Percentiles rank a stretch among this genome's conserved stretches.
These are phyloP conservation scores for Tetramorium parvispinum DNA, from an alignment of 1,140 invertebrate species.

Conservation along the genomic window DNA sequence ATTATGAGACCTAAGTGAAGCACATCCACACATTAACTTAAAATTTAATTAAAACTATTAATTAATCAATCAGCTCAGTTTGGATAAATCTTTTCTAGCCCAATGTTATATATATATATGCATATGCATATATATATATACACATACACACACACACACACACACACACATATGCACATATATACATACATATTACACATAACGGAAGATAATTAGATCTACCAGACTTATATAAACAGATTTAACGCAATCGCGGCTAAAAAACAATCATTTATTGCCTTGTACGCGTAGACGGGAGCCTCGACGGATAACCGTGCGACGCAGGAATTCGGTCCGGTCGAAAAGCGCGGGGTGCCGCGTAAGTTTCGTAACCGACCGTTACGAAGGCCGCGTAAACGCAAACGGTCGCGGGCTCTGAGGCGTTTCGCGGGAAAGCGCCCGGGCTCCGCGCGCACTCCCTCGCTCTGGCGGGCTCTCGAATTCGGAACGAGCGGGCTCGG, in stretches of 20 bases:
- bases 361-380: slow-evolving; percentile 25
- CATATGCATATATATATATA: background rate
- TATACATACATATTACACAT: background rate
- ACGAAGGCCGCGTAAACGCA: background rate
- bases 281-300: background rate
- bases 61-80: background rate
- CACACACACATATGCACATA: too few species aligned
- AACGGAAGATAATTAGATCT: background rate
- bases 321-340: background rate
- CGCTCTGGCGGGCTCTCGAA: background rate
- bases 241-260: background rate
- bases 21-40: background rate
- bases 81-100: background rate
- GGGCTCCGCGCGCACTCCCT: background rate
- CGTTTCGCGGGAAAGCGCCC: background rate
- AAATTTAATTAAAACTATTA: background rate
- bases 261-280: background rate
- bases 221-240: background rate
- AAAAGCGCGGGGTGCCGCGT: slow-evolving; percentile 21
- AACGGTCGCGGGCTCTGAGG: background rate
- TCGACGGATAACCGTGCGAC: too few species aligned
- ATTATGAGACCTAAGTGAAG: slow-evolving; percentile 51
- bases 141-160: background rate
- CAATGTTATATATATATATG: background rate
- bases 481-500: too few species aligned